Conservation (phyloP, 2,888 invertebrate species). For the Hedya salicella region DNA sequence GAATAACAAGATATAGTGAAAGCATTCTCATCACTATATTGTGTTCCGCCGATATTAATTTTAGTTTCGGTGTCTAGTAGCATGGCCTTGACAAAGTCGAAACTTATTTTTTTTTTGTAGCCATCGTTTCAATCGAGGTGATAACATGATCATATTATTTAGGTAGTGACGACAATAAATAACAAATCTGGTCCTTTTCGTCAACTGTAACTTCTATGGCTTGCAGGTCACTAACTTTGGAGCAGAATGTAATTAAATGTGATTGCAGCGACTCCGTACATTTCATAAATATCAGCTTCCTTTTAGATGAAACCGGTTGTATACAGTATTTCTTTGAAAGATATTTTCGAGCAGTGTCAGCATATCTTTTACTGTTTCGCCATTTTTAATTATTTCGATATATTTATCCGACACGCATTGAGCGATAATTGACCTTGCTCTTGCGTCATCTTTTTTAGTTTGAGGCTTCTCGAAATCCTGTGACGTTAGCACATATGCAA, state of each 20-base stretch:
- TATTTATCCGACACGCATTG: conserved; percentile 18
- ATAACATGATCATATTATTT: neutral
- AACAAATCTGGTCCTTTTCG: neutral
- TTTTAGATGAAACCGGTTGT: no score
- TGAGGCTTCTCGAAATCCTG: neutral
- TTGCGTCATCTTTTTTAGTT: conserved; percentile 8
- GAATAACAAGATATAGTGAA: no score
- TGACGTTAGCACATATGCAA: neutral
- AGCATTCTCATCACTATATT: no score
- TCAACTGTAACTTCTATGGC: neutral
- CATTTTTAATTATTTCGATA: neutral
- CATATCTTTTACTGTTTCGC: conserved; percentile 5
- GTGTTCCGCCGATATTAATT: no score
- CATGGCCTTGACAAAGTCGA: no score
- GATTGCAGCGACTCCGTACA: no score
- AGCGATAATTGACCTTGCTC: conserved; percentile 13
- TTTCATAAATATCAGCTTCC: no score
- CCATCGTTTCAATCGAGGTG: no score
- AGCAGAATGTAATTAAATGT: neutral
- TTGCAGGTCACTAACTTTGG: neutral
- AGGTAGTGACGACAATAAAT: neutral
- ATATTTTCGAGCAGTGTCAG: no score
- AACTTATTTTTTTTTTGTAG: no score
- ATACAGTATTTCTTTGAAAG: no score
- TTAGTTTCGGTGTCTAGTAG: no score